Percentiles rank a stretch among this genome's conserved stretches.
Evolutionary conservation across 2,113 vertebrate genomes (phyloP).

Genomic region (Misgurnus anguillicaudatus): DNA sequence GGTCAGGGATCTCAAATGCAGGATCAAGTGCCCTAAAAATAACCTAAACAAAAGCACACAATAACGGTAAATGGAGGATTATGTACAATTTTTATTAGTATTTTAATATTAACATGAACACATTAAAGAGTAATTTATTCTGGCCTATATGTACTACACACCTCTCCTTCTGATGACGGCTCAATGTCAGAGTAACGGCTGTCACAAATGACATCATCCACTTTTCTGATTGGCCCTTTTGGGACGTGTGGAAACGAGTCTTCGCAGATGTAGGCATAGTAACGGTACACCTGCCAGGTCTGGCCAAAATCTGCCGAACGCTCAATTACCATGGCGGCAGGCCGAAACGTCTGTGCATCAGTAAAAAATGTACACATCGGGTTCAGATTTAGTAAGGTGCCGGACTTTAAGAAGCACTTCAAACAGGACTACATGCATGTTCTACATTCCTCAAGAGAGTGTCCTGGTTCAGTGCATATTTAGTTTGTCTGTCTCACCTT

Average conservation of each 20-base stretch:
- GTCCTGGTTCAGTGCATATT: constrained; percentile 36
- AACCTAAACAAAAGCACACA: constrained; percentile 68
- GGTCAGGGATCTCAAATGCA: constrained; percentile 85
- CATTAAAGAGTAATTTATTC: constrained; percentile 20
- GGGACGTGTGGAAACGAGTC: constrained; percentile 83
- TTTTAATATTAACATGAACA: too few species aligned
- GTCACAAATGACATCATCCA: constrained; percentile 94
- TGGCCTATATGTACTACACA: constrained; percentile 58
- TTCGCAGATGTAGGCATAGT: constrained; percentile 89
- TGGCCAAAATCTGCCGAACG: constrained; percentile 90
- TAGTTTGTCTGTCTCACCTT: constrained; percentile 78
- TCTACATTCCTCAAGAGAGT: constrained; percentile 57
- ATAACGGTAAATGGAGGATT: neutral
- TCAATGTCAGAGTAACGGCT: constrained; percentile 93
- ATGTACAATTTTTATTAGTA: too few species aligned
- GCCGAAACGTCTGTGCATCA: constrained; percentile 86
- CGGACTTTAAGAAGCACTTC: constrained; percentile 24
- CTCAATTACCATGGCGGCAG: constrained; percentile 94
- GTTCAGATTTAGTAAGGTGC: neutral
- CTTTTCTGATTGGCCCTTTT: constrained; percentile 83
- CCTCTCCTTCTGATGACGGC: constrained; percentile 94
- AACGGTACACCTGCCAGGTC: constrained; percentile 91
- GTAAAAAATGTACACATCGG: neutral
- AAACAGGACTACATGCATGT: constrained; percentile 40
- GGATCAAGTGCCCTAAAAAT: constrained; percentile 86